Evolutionary conservation across 1,140 invertebrate species (phyloP).

Genomic region (Acromyrmex charruanus): DNA sequence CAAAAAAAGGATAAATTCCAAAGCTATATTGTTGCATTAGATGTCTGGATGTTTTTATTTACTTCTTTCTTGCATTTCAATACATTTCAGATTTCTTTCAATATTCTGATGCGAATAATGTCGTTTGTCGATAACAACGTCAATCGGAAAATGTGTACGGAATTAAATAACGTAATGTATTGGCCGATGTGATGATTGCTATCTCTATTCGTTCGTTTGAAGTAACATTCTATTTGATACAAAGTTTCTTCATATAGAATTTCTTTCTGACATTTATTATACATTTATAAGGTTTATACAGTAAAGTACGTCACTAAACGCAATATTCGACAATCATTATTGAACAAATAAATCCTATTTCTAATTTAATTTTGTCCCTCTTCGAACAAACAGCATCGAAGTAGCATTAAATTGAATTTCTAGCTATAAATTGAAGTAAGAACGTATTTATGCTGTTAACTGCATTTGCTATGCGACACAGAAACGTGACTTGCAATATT

Average conservation of each 20-base stretch:
- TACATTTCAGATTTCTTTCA: slow-evolving; percentile 46
- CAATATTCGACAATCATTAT: neutral
- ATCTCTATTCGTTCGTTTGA: slow-evolving; percentile 21
- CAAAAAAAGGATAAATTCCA: slow-evolving; percentile 8
- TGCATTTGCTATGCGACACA: slow-evolving; percentile 19
- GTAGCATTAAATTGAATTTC: slow-evolving; percentile 39
- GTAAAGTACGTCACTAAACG: neutral
- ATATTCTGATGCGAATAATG: slow-evolving; percentile 6
- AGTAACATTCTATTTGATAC: neutral
- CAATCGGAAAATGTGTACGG: slow-evolving; percentile 22
- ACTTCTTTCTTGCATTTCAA: neutral
- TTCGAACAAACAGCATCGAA: slow-evolving; percentile 49
- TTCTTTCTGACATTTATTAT: neutral
- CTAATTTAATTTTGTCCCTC: neutral
- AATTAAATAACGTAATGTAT: slow-evolving; percentile 41
- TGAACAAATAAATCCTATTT: slow-evolving; percentile 11
- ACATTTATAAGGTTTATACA: slow-evolving; percentile 6
- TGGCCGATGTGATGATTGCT: slow-evolving; percentile 16
- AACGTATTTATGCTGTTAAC: slow-evolving; percentile 43
- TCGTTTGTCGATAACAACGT: slow-evolving; percentile 59
- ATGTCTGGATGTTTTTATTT: slow-evolving; percentile 2
- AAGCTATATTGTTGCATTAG: neutral
- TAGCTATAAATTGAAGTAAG: slow-evolving; percentile 29
- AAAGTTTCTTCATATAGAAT: neutral
- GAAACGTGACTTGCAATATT: slow-evolving; percentile 51